These are phyloP conservation scores for Pristionchus japonicus DNA, from an alignment of 2,888 invertebrate genomes.

Conservation along the genomic window DNA sequence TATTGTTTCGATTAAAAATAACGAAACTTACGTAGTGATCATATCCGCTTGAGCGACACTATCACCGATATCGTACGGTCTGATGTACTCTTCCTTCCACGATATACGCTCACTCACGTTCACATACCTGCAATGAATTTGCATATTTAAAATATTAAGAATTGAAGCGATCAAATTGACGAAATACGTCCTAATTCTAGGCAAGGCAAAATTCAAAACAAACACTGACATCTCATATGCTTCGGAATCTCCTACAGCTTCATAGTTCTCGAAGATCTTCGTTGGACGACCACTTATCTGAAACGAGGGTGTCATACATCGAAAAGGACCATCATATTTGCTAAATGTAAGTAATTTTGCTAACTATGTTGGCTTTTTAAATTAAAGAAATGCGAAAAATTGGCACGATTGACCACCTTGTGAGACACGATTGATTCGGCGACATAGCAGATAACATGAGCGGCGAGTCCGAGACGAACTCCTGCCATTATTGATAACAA, in stretches of 20 bases:
- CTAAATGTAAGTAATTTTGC: too few species aligned
- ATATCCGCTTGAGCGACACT: background rate
- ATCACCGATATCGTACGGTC: background rate
- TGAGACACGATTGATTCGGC: background rate
- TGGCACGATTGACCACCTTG: background rate
- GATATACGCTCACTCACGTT: background rate
- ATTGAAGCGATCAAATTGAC: too few species aligned
- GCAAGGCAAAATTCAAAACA: background rate
- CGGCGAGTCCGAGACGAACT: background rate
- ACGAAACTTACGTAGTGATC: background rate
- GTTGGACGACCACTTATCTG: background rate
- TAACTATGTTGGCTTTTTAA: too few species aligned
- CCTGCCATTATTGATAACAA: background rate
- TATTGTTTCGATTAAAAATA: too few species aligned
- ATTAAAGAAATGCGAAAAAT: background rate
- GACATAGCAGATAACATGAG: background rate
- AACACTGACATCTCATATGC: background rate
- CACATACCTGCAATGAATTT: background rate
- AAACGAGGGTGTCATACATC: background rate
- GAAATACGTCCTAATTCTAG: too few species aligned
- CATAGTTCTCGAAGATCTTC: background rate
- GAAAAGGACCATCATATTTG: too few species aligned
- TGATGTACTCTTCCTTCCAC: background rate
- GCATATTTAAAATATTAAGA: too few species aligned
- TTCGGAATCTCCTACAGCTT: background rate